Conservation (phyloP, 2,113 vertebrate genomes). For the Forbesichthys agassizii region DNA sequence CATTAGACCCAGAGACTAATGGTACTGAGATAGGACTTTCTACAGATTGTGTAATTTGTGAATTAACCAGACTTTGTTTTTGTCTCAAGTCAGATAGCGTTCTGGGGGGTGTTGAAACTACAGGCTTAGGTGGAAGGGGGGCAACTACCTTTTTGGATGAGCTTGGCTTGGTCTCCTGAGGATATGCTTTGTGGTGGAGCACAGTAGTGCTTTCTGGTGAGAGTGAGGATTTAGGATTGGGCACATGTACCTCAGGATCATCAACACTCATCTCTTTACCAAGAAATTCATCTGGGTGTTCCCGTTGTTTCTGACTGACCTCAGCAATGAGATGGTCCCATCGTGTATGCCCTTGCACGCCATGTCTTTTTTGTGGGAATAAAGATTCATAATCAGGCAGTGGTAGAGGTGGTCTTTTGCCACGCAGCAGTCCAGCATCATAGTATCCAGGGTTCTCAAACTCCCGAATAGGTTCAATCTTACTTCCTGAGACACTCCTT, state of each 20-base stretch:
- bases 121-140: conserved; percentile 53
- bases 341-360: conserved; percentile 66
- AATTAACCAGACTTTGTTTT: conserved; percentile 17
- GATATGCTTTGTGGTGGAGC: conserved; percentile 24
- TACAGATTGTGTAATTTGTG: conserved; percentile 19
- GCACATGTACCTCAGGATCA: conserved; percentile 39
- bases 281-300: conserved; percentile 10
- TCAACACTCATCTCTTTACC: conserved; percentile 76
- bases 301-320: conserved; percentile 68
- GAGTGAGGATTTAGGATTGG: conserved; percentile 13
- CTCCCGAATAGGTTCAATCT: conserved; percentile 31
- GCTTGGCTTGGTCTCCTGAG: conserved; percentile 24
- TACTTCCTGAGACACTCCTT: conserved; percentile 11
- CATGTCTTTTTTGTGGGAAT: conserved; percentile 74
- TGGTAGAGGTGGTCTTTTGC: conserved; percentile 53
- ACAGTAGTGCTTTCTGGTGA: conserved; percentile 29
- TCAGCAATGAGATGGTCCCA: conserved; percentile 79
- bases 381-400: conserved; percentile 77
- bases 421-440: conserved; percentile 34
- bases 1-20: conserved; percentile 10
- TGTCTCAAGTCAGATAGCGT: conserved; percentile 20
- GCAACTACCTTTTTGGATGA: conserved; percentile 46
- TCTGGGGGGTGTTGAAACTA: conserved; percentile 5
- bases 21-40: conserved; percentile 20
- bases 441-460: conserved; percentile 36